Evolutionary conservation across 2,888 invertebrate species (phyloP), one percentile per base, ranked within the genome.

Genomic region (Hyles lineata): DNA sequence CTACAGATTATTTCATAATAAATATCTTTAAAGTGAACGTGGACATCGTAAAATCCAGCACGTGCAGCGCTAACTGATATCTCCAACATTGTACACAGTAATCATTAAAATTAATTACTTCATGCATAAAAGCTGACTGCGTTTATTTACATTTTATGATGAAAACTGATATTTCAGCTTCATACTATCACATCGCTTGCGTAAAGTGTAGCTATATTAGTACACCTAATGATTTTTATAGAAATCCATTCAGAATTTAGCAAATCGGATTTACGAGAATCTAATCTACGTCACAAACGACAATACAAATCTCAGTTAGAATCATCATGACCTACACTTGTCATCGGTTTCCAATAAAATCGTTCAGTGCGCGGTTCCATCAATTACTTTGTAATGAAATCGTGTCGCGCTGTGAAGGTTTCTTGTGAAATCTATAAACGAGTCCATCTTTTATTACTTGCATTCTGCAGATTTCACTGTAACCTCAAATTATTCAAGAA

Each of bases 41-140:
- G 50, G 50, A 67, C 21, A 43, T 35, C 35, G 63, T 67, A 23
- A 50, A 67, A 67, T 50, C 21, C 43, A 50, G 67, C 67, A 23
- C 67, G 67, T 67, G 67, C 67, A 50, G 17, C 15, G 67, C 43
- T 43, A 50, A 67, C 50, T 43, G 43, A 63, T 43, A 29, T 32
- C 60, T 60, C 29, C 61, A 67, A 67, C 67, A 67, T 67, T 67
- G 67, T 67, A 50, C 1, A 6, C 21, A 50, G 21, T 15, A 21
- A 1, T 50, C 67, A 67, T 67, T 67, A 67, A 67, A 67, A 67
- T 67, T 50, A 67, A 67, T 50, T 11, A 67, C 67, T 67, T 67
- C 23, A 50, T 67, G 21, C 67, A 67, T 23, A 67, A 67, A 43
- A 29, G 21, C 23, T 21, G 32, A 50, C n/a, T 35, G 21, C 35